A percentile compares a stretch with the other conserved stretches of the same genome.
These are phyloP conservation scores for Ectropis grisescens DNA, from an alignment of 1,140 invertebrate genomes.

Conservation along the genomic window DNA sequence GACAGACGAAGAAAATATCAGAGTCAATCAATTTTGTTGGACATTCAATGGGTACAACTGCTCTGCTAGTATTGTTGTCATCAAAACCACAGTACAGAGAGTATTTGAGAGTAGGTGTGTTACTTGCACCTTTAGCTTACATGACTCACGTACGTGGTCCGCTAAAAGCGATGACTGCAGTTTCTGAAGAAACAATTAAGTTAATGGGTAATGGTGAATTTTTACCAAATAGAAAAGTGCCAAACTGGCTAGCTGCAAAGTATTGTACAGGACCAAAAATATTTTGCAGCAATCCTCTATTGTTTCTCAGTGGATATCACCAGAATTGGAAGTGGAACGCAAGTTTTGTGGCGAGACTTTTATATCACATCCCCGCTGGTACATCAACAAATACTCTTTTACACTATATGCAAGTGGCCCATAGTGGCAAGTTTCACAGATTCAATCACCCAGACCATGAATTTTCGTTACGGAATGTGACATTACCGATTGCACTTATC, in stretches of 20 bases:
- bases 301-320: conserved; percentile 75
- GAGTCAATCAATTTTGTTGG: conserved; percentile 75
- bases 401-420: conserved; percentile 76
- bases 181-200: conserved; percentile 65
- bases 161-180: conserved; percentile 69
- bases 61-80: conserved; percentile 73
- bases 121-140: conserved; percentile 81
- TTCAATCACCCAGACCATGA: conserved; percentile 75
- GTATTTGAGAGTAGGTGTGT: conserved; percentile 73
- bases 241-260: conserved; percentile 70
- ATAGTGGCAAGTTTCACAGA: conserved; percentile 72
- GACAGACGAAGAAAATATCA: conserved; percentile 62
- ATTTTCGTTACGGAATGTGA: conserved; percentile 74
- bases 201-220: conserved; percentile 74
- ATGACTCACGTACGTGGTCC: conserved; percentile 78
- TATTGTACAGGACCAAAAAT: conserved; percentile 67
- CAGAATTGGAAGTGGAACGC: conserved; percentile 71
- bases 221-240: conserved; percentile 71
- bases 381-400: conserved; percentile 82
- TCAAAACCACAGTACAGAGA: conserved; percentile 75
- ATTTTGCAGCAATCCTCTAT: conserved; percentile 76
- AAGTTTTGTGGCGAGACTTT: conserved; percentile 68
- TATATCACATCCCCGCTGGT: conserved; percentile 82
- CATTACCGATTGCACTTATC: conserved; percentile 75
- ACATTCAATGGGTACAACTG: conserved; percentile 77